phyloP scores from a whole-genome alignment of 2,888 invertebrate species.

The Cephus runcator region DNA sequence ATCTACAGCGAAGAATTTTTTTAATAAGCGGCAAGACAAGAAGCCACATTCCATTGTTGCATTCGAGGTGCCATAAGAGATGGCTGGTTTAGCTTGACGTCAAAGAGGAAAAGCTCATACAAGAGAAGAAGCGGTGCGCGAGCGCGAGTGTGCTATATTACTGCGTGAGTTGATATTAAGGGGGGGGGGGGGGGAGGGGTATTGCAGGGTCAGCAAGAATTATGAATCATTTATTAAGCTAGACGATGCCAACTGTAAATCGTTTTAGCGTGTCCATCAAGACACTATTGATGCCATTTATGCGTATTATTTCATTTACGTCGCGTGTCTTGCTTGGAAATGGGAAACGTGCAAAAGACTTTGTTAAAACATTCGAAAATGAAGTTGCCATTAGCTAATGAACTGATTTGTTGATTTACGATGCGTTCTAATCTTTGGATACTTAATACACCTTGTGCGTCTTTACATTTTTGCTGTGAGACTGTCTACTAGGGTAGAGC shows the following conservation, averaged over 20 bases:
- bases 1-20: too few relatives aligned
- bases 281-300: constrained; percentile 20
- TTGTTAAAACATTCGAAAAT: background rate
- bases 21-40: background rate
- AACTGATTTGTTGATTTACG: constrained; percentile 11
- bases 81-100: too few relatives aligned
- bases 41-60: constrained; percentile 20
- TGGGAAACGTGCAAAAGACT: background rate
- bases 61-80: constrained; percentile 14
- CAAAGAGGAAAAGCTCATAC: too few relatives aligned
- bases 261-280: too few relatives aligned
- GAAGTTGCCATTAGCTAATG: constrained; percentile 7
- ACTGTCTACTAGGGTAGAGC: too few relatives aligned
- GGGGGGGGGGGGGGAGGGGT: constrained; percentile 13
- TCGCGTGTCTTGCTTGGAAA: constrained; percentile 8
- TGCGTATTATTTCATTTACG: constrained; percentile 26
- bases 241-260: too few relatives aligned
- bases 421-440: constrained; percentile 35
- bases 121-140: too few relatives aligned
- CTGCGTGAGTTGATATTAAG: constrained; percentile 16
- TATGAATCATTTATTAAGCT: constrained; percentile 29
- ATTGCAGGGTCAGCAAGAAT: constrained; percentile 27
- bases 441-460: constrained; percentile 35
- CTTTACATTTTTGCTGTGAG: constrained; percentile 17
- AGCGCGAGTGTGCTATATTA: too few relatives aligned